These are phyloP conservation scores for Sitobion miscanthi DNA, from an alignment of 1,140 invertebrate genomes.

Conservation along the genomic window DNA sequence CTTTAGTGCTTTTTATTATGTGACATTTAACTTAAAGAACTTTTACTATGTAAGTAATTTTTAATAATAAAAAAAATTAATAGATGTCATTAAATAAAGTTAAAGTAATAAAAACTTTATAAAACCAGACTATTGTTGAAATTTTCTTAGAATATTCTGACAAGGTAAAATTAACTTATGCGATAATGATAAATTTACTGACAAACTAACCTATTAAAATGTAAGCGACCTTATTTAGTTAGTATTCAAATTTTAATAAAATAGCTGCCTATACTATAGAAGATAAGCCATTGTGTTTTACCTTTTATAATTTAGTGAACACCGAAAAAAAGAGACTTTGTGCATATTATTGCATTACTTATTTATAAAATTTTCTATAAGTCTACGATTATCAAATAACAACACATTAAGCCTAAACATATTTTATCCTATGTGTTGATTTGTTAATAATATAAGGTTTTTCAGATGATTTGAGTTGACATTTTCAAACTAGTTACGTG, in stretches of 20 bases:
- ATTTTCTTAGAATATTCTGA: not conserved
- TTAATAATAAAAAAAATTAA: conserved; percentile 12
- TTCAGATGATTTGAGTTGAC: not conserved
- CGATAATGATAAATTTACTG: not conserved
- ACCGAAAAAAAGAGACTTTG: not conserved
- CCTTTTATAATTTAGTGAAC: not conserved
- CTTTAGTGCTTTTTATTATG: not conserved
- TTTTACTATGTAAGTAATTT: conserved; percentile 3
- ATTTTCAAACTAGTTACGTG: not conserved
- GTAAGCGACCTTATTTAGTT: not conserved
- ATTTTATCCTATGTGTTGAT: not conserved
- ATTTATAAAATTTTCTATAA: not conserved
- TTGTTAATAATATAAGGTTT: not conserved
- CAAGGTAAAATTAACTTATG: not conserved
- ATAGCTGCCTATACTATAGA: not conserved
- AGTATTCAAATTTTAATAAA: not conserved
- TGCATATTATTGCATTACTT: too few species aligned
- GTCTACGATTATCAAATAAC: not conserved
- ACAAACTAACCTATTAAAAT: not conserved
- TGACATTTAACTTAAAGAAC: not conserved
- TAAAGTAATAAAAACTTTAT: conserved; percentile 21
- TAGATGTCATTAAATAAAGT: conserved; percentile 14
- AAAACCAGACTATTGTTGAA: not conserved
- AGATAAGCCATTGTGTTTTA: not conserved
- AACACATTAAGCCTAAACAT: not conserved